These are phyloP conservation scores for Penaeus indicus DNA, from an alignment of 1,140 invertebrate species.

Conservation along the genomic window DNA sequence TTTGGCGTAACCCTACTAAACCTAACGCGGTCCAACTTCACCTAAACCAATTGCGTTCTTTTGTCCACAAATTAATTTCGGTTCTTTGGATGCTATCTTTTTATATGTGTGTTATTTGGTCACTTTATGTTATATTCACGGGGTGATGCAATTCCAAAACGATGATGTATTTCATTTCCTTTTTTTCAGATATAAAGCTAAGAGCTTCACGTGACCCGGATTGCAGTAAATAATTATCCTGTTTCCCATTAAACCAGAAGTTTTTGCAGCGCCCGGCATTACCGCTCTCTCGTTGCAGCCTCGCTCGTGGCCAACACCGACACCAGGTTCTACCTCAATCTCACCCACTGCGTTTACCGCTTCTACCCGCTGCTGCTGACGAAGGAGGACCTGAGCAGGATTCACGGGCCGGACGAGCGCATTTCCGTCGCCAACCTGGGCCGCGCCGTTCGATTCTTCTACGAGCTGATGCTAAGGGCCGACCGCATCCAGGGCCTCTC, in stretches of 20 bases:
- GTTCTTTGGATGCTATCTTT: too few species aligned
- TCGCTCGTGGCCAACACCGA: conserved; percentile 74
- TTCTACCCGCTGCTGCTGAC: conserved; percentile 72
- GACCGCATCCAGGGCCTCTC: conserved; percentile 65
- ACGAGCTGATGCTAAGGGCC: conserved; percentile 73
- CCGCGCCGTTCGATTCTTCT: conserved; percentile 74
- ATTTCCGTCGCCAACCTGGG: conserved; percentile 73
- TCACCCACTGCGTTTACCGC: conserved; percentile 74
- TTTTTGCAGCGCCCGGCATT: neutral
- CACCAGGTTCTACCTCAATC: conserved; percentile 72
- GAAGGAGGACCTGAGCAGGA: conserved; percentile 70
- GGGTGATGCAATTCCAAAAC: too few species aligned
- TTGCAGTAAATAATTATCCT: too few species aligned
- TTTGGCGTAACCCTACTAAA: too few species aligned
- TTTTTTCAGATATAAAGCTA: too few species aligned
- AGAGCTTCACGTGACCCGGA: too few species aligned
- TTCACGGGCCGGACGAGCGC: conserved; percentile 75
- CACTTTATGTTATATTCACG: too few species aligned
- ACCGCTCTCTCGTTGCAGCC: conserved; percentile 70
- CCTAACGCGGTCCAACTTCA: too few species aligned
- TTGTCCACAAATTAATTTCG: too few species aligned
- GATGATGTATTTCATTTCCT: too few species aligned
- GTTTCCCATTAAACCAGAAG: neutral
- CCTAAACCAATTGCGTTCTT: too few species aligned
- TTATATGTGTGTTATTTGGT: too few species aligned